Evolutionary conservation across 2,113 vertebrate species (phyloP).

Genomic region (Rhombomys opimus): DNA sequence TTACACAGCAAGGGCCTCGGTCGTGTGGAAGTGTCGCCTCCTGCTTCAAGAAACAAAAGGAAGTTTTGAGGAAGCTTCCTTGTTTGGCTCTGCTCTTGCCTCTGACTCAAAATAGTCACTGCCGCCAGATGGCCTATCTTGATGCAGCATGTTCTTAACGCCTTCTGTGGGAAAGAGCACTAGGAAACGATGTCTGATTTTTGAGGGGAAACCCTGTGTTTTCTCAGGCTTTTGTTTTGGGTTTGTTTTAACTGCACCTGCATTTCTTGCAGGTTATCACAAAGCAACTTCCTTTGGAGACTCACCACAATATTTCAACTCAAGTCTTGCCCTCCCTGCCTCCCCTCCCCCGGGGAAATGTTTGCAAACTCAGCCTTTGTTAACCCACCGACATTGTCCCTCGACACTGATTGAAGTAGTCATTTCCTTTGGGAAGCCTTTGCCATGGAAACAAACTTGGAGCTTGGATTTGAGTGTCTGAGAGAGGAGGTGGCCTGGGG

Average conservation of each 20-base stretch:
- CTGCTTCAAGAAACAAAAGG: neutral
- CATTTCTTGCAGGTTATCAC: conserved; percentile 52
- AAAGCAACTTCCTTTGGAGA: conserved; percentile 74
- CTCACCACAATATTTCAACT: conserved; percentile 56
- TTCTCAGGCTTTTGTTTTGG: conserved; percentile 60
- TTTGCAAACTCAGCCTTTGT: conserved; percentile 68
- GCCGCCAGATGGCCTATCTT: neutral
- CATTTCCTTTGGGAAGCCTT: conserved; percentile 63
- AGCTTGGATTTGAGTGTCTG: conserved; percentile 52
- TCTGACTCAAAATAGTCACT: neutral
- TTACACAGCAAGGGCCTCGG: neutral
- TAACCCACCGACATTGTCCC: conserved; percentile 37
- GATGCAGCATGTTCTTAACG: neutral
- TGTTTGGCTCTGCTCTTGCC: neutral
- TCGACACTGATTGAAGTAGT: neutral
- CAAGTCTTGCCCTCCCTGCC: conserved; percentile 49
- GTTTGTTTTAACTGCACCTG: conserved; percentile 59
- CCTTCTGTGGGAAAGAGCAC: neutral
- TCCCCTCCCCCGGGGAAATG: conserved; percentile 47
- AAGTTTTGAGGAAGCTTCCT: neutral
- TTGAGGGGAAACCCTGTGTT: conserved; percentile 57
- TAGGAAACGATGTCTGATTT: neutral
- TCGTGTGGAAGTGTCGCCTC: neutral
- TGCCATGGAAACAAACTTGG: conserved; percentile 54
- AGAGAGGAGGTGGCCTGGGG: conserved; percentile 33